Evolutionary conservation across 2,888 invertebrate species (phyloP), one percentile per base, ranked within the genome.

Genomic region (Byasa hedistus): DNA sequence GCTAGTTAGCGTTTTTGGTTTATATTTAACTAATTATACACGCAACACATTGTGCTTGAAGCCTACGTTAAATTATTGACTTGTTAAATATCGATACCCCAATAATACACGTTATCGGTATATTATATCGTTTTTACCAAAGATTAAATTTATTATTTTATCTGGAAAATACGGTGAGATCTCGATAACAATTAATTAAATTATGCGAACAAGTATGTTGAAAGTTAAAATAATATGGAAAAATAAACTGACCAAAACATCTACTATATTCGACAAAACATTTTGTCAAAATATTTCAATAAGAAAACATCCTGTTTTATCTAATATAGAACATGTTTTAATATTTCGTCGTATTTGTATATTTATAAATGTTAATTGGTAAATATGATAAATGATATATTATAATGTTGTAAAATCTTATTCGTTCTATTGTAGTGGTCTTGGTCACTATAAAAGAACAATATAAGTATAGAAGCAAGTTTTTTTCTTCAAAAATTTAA

Each of bases 311-410:
- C 36, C 15, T 32, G 39, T 58, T 58, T 57, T 51, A 2, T 65
- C 12, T 55, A 10, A 57, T 51, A 51, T 64, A 12, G n/a, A 12
- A 55, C 24, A 39, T 61, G 51, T 21, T 66, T 36, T 57, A 52
- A 61, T 21, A 54, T 44, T 60, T 56, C 32, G 39, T 61, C 58
- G 27, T 44, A 21, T 61, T 57, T 64, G 54, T 55, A 65, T 54
- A 57, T 66, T 66, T 66, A 66, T 66, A 51, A 59, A 55, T 62
- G 66, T 66, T 66, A 44, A 59, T 62, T 59, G 66, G 44, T 62
- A 36, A 58, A 44, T 62, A 61, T 32, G 27, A 66, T 48, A 22
- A 61, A 62, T 54, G 8, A 67, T 63, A 59, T 56, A 48, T 64
- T 57, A 61, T 64, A 52, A 57, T 64, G 63, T 61, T 64, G 57